Evolutionary conservation across 2,888 invertebrate genomes (phyloP), one percentile per base, ranked within the genome.

Genomic region (Furcula furcula): DNA sequence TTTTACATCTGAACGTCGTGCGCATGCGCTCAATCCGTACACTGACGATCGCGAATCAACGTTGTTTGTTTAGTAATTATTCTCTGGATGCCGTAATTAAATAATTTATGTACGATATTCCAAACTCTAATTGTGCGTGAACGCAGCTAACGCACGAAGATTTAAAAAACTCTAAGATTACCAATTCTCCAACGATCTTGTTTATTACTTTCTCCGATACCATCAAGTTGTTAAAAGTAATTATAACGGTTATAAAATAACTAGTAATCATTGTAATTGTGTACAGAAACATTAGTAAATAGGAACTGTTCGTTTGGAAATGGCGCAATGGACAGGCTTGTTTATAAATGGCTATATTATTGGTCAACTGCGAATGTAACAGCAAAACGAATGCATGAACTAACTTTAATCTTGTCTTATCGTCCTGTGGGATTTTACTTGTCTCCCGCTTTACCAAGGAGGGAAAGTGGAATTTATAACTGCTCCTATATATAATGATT

Each of bases 201-300:
- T 40, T 43, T 38, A 36, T 29, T 28, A 41, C 60, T 55, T 56
- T 60, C 60, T 56, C 45, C 48, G 35, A 34, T 43, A 51, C 10
- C 9, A 16, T 28, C 18, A 11, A 36, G 27, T 35, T 44, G 29
- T 18, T 7, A 26, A 31, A 37, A 40, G 37, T 42, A 34, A 55
- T 58, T 45, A 46, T 46, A 51, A 59, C 52, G 43, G 56, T 36
- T 36, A 36, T 14, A 31, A 19, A 40, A 46, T 46, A 29, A 37
- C 12, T 31, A 41, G 40, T 41, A 44, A 51, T 58, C 47, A 51
- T 5, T 26, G 32, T 29, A 50, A 46, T 50, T 40, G 40, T 21
- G 5, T 25, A 22, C 7, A 13, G 14, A 34, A 29, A 32, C 41
- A 36, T 36, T n/a, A n/a, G 23, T 29, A 45, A 54, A 46, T 36